These are phyloP conservation scores for Pardosa pseudoannulata DNA, from an alignment of 2,888 invertebrate species.

Conservation along the genomic window DNA sequence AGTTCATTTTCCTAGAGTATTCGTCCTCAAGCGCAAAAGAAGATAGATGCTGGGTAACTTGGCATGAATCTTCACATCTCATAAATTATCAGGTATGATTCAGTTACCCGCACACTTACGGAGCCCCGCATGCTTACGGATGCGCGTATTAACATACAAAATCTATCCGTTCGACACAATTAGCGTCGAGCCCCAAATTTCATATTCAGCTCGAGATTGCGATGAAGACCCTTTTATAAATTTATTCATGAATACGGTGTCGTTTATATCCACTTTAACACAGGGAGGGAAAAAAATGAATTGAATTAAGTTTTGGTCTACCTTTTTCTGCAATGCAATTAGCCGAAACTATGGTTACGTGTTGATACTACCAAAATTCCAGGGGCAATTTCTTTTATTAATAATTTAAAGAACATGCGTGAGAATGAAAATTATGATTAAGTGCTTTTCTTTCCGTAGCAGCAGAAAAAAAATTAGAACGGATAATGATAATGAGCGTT, in stretches of 20 bases:
- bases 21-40: too few relatives aligned
- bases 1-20: too few relatives aligned
- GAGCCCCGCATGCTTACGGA: too few relatives aligned
- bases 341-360: conserved; percentile 16
- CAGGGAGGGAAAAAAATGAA: conserved; percentile 11
- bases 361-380: conserved; percentile 4
- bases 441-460: background rate
- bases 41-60: too few relatives aligned
- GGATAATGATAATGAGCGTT: too few relatives aligned
- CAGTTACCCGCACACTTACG: too few relatives aligned
- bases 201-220: background rate
- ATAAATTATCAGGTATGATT: too few relatives aligned
- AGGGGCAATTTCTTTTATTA: conserved; percentile 21
- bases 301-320: background rate
- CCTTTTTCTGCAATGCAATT: conserved; percentile 13
- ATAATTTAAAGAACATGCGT: conserved; percentile 14
- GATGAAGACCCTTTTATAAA: background rate
- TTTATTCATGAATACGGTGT: conserved; percentile 21
- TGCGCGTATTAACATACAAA: too few relatives aligned
- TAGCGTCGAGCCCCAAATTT: background rate
- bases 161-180: too few relatives aligned
- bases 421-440: background rate
- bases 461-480: too few relatives aligned
- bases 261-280: conserved; percentile 12
- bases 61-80: too few relatives aligned